Evolutionary conservation across 92 coral and sea anemone species (phyloP).

Genomic region (Zoanthus gigantus): DNA sequence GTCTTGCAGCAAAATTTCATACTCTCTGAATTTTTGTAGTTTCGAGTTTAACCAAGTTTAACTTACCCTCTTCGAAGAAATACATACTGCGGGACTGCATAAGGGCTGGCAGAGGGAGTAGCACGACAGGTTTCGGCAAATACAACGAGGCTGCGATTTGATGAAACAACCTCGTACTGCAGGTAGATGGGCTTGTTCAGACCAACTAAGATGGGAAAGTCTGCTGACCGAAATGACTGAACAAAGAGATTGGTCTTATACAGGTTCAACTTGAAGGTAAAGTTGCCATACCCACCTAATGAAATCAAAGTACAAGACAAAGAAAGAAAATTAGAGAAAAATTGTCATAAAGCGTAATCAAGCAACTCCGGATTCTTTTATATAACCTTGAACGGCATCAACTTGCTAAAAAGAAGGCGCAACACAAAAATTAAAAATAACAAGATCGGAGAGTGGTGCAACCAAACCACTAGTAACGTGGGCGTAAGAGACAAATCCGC

Average conservation of each 20-base stretch:
- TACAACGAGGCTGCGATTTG: conserved; percentile 45
- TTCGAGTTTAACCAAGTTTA: not conserved
- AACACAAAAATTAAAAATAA: too few species aligned
- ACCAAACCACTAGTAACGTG: too few species aligned
- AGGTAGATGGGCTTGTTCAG: not conserved
- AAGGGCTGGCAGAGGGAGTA: conserved; percentile 44
- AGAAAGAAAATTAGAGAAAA: too few species aligned
- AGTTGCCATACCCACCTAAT: conserved; percentile 25
- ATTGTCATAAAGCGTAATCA: too few species aligned
- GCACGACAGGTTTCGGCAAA: conserved; percentile 63
- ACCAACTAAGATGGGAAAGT: not conserved
- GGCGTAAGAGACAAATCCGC: too few species aligned
- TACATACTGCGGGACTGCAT: conserved; percentile 58
- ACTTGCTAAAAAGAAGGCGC: too few species aligned
- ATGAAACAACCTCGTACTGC: conserved; percentile 15
- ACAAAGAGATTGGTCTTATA: not conserved
- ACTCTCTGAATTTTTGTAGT: too few species aligned
- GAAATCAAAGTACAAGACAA: too few species aligned
- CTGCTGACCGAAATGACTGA: not conserved
- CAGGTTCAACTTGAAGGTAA: conserved; percentile 4
- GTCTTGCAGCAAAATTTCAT: too few species aligned
- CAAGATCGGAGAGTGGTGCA: too few species aligned
- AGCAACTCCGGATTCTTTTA: too few species aligned
- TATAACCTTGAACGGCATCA: too few species aligned
- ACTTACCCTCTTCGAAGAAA: conserved; percentile 61